These are phyloP conservation scores for Pseudomyrmex pallidus DNA, from an alignment of 1,140 invertebrate species.

Conservation along the genomic window DNA sequence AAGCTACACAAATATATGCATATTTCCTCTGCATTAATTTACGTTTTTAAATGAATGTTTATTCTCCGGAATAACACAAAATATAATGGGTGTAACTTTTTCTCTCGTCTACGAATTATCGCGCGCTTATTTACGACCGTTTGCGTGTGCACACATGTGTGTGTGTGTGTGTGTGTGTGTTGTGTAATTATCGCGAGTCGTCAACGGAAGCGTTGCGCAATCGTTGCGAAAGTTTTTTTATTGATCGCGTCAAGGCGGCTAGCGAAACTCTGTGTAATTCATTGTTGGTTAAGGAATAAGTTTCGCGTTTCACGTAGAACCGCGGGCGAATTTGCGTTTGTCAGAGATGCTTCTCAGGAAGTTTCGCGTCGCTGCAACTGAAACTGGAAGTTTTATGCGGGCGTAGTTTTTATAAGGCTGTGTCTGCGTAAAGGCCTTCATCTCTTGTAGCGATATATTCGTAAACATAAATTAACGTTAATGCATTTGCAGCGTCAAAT, in stretches of 20 bases:
- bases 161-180: not conserved
- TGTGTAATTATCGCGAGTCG: slow-evolving; percentile 11
- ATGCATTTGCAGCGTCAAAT: slow-evolving; percentile 19
- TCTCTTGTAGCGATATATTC: slow-evolving; percentile 28
- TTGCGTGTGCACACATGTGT: not conserved
- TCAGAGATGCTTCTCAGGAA: slow-evolving; percentile 51
- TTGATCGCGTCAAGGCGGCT: slow-evolving; percentile 26
- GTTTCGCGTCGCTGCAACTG: slow-evolving; percentile 39
- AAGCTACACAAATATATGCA: slow-evolving; percentile 24
- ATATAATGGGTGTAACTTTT: slow-evolving; percentile 64
- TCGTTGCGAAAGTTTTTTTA: slow-evolving; percentile 32
- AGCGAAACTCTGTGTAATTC: slow-evolving; percentile 43
- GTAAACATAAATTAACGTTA: slow-evolving; percentile 50
- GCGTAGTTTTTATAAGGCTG: slow-evolving; percentile 52
- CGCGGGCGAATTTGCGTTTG: slow-evolving; percentile 63
- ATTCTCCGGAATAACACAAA: slow-evolving; percentile 11
- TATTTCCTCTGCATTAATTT: slow-evolving; percentile 57
- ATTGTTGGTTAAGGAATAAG: slow-evolving; percentile 67
- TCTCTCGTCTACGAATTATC: not conserved
- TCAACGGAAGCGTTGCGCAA: slow-evolving; percentile 36
- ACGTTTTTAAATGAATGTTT: slow-evolving; percentile 65
- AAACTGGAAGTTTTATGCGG: slow-evolving; percentile 55
- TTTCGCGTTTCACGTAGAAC: slow-evolving; percentile 55
- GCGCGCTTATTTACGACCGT: not conserved
- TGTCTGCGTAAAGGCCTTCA: slow-evolving; percentile 40